phyloP scores from a whole-genome alignment of 2,797 vertebrate species.

The Lacerta viridis region DNA sequence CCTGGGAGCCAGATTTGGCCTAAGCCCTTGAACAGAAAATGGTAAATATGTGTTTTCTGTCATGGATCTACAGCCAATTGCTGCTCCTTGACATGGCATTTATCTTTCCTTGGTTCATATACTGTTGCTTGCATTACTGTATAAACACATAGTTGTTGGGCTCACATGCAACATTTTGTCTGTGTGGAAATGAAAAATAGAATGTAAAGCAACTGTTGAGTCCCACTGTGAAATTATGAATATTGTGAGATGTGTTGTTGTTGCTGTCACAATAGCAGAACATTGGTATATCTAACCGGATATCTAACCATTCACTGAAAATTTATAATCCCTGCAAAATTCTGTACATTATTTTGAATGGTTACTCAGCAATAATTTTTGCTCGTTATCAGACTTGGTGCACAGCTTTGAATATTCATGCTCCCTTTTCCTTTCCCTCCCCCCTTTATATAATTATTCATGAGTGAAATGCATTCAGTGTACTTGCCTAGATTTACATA shows the following conservation, averaged over 20 bases:
- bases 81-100: too few species aligned
- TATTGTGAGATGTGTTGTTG: neutral
- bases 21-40: too few species aligned
- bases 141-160: too few species aligned
- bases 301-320: neutral
- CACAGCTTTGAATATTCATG: constrained; percentile 2
- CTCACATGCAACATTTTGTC: too few species aligned
- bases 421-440: neutral
- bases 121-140: too few species aligned
- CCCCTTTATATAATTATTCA: constrained; percentile 21
- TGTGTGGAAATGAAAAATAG: neutral
- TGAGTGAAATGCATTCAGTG: constrained; percentile 1
- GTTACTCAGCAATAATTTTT: neutral
- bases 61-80: too few species aligned
- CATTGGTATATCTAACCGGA: neutral
- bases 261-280: neutral
- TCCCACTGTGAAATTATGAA: neutral
- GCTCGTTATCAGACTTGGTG: neutral
- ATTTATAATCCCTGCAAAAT: constrained; percentile 11
- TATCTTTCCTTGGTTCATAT: too few species aligned
- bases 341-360: neutral
- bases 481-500: constrained; percentile 3
- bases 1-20: too few species aligned
- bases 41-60: too few species aligned
- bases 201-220: neutral